Base-by-base conservation (phyloP, 2,888 invertebrate genomes). In the Epinotia bilunana region DNA sequence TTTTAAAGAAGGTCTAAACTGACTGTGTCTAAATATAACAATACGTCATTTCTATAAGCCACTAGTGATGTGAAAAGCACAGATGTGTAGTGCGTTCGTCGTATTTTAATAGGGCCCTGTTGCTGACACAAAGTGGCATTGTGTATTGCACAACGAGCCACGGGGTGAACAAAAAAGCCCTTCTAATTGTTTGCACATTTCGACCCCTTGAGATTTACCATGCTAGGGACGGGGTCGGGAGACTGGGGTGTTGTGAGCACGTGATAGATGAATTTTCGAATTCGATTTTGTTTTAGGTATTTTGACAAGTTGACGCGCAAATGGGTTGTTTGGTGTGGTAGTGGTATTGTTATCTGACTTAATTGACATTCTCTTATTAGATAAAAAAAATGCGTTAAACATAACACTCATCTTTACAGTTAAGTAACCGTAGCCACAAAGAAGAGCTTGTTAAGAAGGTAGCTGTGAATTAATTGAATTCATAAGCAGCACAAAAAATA, bases 171-270 rank as follows among this genome's bases (percentile, higher is more conserved):
- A 89, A 91, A 91, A 90, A 91, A 86, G 87, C 88, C 88, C 89
- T 87, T 86, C 89, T 92, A 92, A 93, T 93, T 93, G 93, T 93
- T 93, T 93, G 93, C 92, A 90, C 93, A 92, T 93, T 93, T 93
- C 83, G 83, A 88, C 85, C 83, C 86, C 88, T 86, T 80, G 74
- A 79, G 84, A 81, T 82, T 81, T 70, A 84, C 83, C 86, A 83
- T 83, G 83, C 83, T 13, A 13, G 69, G 77, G 23, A 28, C 23
- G 23, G 77, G 77, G 79, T 78, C 43, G 33, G 23, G 57, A 18
- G 67, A 28, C 53, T 72, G 61, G 76, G 75, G 64, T 46, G 68
- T 23, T 53, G 55, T 61, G 49, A 57, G 49, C 53, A 28, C 55
- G 74, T 71, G 60, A 74, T 64, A 70, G 70, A 74, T 74, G 74